Base-by-base conservation (phyloP, 2,797 vertebrate species). In the Sandelia bainsii region DNA sequence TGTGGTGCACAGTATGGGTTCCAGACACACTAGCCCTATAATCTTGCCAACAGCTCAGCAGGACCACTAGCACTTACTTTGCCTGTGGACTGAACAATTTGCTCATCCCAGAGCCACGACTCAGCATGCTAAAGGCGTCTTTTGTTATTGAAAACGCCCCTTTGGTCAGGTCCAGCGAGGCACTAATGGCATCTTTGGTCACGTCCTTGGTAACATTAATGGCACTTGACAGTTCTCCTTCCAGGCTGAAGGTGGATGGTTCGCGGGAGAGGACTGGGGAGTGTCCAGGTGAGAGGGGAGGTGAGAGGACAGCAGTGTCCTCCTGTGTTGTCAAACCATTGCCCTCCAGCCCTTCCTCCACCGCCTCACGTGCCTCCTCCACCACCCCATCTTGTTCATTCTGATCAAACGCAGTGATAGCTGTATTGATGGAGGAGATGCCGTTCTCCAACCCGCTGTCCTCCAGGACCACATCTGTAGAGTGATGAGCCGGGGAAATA, bases 121-220 rank as follows among this genome's bases (percentile, higher is more conserved):
- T 96, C 84, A 98, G 90, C 20, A 95, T 90, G 87, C 95, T 98
- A 78, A 99, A 95, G 76, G 96, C 97, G 0, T 98, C 98, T 88
- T 96, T 99, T 9, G 97, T 99, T 46, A 98, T 92, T 25, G 96
- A 97, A 89, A 99, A 94, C 0, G 97, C 97, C 81, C 97, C 98
- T 88, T 99, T 99, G 87, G 97, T 99, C 82, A 99, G 91, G 86
- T 96, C 97, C 95, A 99, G 90, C 0, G 98, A 98, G 70, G 92
- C 95, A 0, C 94, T 96, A 12, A 99, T 76, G 51, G 97, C 97
- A n/a, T 98, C 97, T 92, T 97, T 98, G 0, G 97, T 98, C 80
- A 93, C 97, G 3, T 96, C 97, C 91, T 96, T 98, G 54, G 97
- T 98, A 88, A 95, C 94, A 23, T 88, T 96, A 72, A 98, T 93